Evolutionary conservation across 1,140 invertebrate species (phyloP).

Genomic region (Drosophila ambigua): DNA sequence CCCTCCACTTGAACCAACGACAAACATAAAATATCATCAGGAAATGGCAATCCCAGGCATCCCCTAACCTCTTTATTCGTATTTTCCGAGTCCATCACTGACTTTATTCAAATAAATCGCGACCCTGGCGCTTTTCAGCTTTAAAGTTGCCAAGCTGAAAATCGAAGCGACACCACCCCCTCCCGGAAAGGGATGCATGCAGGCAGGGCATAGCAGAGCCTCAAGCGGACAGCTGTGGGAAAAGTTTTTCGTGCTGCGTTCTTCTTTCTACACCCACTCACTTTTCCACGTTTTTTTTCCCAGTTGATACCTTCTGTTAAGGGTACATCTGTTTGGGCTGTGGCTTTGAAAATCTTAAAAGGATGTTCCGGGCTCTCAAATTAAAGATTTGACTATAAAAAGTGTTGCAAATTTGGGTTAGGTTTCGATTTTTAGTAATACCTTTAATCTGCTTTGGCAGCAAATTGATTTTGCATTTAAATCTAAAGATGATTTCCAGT

Average conservation of each 20-base stretch:
- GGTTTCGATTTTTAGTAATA: too few relatives aligned
- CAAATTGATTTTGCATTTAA: too few relatives aligned
- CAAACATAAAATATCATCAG: conserved; percentile 34
- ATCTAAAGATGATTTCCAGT: too few relatives aligned
- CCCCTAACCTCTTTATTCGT: neutral
- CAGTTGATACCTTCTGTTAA: neutral
- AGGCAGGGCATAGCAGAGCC: neutral
- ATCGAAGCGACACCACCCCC: conserved; percentile 37
- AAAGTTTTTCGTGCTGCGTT: conserved; percentile 29
- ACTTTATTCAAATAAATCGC: conserved; percentile 74
- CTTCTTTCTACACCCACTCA: neutral
- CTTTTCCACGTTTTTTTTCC: neutral
- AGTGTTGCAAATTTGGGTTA: too few relatives aligned
- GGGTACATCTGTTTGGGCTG: conserved; percentile 1
- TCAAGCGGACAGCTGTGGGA: conserved; percentile 25
- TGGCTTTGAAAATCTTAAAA: too few relatives aligned
- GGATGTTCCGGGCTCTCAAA: too few relatives aligned
- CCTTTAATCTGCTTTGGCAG: too few relatives aligned
- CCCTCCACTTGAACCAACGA: conserved; percentile 1
- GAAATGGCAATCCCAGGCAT: conserved; percentile 8
- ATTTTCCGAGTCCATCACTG: conserved; percentile 30
- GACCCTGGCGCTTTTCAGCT: conserved; percentile 42
- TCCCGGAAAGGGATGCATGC: conserved; percentile 1
- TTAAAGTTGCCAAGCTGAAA: conserved; percentile 50
- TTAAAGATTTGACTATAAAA: too few relatives aligned